Evolutionary conservation across 1,140 invertebrate species (phyloP).

Genomic region (Aleiodes sp.): DNA sequence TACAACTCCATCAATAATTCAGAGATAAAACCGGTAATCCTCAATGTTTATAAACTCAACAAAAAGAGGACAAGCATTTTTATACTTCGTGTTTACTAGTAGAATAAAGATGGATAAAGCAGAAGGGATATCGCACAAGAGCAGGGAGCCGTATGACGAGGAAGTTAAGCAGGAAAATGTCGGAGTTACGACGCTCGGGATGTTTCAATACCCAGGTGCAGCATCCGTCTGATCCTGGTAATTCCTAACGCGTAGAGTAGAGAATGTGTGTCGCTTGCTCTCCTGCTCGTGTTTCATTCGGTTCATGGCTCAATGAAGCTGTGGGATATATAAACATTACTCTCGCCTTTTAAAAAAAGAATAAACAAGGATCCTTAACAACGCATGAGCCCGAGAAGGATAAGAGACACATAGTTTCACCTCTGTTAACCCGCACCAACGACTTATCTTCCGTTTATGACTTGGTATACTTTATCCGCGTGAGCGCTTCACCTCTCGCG

Average conservation of each 20-base stretch:
- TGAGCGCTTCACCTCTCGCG: background rate
- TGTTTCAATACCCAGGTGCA: background rate
- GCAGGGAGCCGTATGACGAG: no score
- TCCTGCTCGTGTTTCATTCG: background rate
- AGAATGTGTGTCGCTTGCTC: background rate
- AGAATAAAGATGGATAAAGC: no score
- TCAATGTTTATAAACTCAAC: no score
- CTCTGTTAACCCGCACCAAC: background rate
- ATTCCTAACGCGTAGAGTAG: background rate
- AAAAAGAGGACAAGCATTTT: no score
- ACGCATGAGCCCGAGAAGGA: background rate
- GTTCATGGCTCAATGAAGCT: no score
- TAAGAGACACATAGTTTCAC: background rate
- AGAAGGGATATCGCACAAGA: no score
- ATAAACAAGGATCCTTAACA: background rate
- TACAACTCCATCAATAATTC: no score
- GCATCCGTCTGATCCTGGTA: background rate
- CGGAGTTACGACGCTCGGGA: background rate
- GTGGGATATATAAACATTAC: background rate
- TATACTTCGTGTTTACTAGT: no score
- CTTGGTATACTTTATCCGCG: constrained; percentile 52
- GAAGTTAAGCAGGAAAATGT: no score
- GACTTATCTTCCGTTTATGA: constrained; percentile 58
- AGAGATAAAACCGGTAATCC: no score
- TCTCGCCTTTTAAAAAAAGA: background rate